phyloP scores from a whole-genome alignment of 2,888 invertebrate genomes.

The Drosophila paranaensis region DNA sequence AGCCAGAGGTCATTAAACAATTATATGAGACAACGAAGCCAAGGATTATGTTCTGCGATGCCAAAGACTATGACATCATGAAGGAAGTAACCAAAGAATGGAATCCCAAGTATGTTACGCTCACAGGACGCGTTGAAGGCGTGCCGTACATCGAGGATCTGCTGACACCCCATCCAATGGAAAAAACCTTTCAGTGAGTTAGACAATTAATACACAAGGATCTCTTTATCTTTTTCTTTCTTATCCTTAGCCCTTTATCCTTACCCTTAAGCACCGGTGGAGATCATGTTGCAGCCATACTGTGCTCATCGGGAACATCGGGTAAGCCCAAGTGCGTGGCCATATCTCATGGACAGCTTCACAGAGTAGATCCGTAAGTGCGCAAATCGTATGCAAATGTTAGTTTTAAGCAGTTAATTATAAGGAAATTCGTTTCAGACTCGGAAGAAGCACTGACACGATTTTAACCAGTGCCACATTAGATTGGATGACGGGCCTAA shows the following conservation, averaged over 20 bases:
- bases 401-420: not conserved
- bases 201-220: accelerated
- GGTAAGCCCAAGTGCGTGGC: conserved; percentile 71
- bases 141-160: conserved; percentile 56
- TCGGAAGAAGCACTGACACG: conserved; percentile 37
- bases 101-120: conserved; percentile 47
- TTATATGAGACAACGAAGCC: conserved; percentile 62
- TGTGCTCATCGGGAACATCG: conserved; percentile 77
- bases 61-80: conserved; percentile 49
- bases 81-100: conserved; percentile 58
- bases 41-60: conserved; percentile 71
- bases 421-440: conserved; percentile 8
- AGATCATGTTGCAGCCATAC: conserved; percentile 58
- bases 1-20: conserved; percentile 46
- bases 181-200: conserved; percentile 51
- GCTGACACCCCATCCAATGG: conserved; percentile 51
- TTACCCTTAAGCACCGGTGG: conserved; percentile 29
- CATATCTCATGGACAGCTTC: conserved; percentile 51
- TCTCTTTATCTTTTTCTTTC: not conserved
- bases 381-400: not conserved
- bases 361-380: conserved; percentile 51
- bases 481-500: conserved; percentile 74
- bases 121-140: conserved; percentile 56
- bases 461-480: conserved; percentile 64
- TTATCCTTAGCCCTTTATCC: conserved; percentile 33